Evolutionary conservation across 2,113 vertebrate genomes (phyloP), one percentile per base, ranked within the genome.

Genomic region (Saimiri boliviensis): DNA sequence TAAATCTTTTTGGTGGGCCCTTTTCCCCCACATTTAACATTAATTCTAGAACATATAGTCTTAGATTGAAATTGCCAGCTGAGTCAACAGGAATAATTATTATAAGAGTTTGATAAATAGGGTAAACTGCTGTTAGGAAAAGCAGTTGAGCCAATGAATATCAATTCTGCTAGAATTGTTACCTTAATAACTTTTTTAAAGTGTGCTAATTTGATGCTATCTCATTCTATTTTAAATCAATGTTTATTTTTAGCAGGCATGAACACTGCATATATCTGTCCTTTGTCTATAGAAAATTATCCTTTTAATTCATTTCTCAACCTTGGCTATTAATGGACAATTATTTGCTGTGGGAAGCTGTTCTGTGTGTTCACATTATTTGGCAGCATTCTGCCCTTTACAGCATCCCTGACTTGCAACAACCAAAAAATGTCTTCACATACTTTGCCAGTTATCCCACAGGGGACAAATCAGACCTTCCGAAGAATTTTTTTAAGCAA

Each of bases 101-200:
- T 79, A 86, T 86, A 92, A 89, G 52, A 85, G 17, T 56, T 89
- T 93, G 32, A 52, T 32, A 86, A 93, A 84, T 52, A 81, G 40
- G 70, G 16, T 60, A 83, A 86, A 71, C 3, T 76, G 5, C 81
- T 20, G 63, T n/a, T n/a, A 76, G 88, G 77, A 84, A 88, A 96
- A 71, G 27, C 60, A 63, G 14, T n/a, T 86, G 20, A 32, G 66
- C 52, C 30, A 60, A 45, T 82, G 70, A 84, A 30, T 40, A 25
- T 30, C 19, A 16, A 42, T 80, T 83, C 63, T 83, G 66, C 37
- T 30, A 95, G 40, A 60, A 25, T 35, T 80, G 45, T 52, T 86
- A 63, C 74, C 70, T 30, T n/a, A 23, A 37, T 23, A 81, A 89
- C 2, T 37, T 96, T 42, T 86, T 56, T 20, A 76, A 87, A 93